Conservation (phyloP, 1,140 invertebrate genomes). For the Metopolophium dirhodum region DNA sequence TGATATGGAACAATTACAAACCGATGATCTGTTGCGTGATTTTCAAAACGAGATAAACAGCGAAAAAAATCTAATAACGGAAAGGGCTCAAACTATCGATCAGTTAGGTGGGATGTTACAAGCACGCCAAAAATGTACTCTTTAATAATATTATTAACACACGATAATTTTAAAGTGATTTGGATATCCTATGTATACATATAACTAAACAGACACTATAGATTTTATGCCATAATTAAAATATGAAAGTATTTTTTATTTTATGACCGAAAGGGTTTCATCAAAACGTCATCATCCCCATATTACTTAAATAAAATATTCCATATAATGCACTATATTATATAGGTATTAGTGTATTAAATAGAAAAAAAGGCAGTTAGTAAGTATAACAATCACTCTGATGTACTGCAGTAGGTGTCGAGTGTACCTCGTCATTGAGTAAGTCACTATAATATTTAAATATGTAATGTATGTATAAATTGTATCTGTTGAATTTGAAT, state of each 20-base stretch:
- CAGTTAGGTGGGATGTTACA: slow-evolving; percentile 6
- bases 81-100: slow-evolving; percentile 30
- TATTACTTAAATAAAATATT: background rate
- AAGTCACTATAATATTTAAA: too few species aligned
- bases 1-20: background rate
- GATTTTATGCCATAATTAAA: background rate
- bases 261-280: background rate
- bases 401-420: too few species aligned
- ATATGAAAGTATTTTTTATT: background rate
- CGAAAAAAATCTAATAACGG: background rate
- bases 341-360: too few species aligned
- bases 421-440: too few species aligned
- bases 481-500: too few species aligned
- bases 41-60: background rate
- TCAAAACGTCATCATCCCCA: too few species aligned
- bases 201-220: background rate
- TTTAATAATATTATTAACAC: background rate
- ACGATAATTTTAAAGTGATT: background rate
- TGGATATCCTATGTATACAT: background rate
- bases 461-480: too few species aligned
- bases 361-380: too few species aligned
- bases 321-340: too few species aligned
- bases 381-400: too few species aligned
- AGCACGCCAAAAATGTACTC: background rate
- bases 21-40: background rate